These are phyloP conservation scores for Silurus asotus DNA, from an alignment of 2,113 vertebrate genomes.

Conservation along the genomic window DNA sequence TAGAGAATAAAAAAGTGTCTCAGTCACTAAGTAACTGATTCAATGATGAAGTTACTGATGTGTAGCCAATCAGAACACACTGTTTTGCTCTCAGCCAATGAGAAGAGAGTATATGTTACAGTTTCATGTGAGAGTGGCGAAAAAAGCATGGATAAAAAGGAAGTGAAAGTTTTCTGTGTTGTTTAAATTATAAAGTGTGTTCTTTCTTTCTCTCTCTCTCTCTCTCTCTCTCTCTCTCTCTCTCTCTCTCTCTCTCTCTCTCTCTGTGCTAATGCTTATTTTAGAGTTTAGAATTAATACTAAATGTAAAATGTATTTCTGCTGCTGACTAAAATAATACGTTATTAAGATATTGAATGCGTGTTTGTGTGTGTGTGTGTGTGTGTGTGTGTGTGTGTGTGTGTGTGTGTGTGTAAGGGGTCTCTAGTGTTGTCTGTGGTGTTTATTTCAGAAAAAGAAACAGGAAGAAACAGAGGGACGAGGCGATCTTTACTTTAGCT, in stretches of 20 bases:
- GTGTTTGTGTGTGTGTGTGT: too few species aligned
- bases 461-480: neutral
- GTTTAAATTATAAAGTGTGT: neutral
- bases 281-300: too few species aligned
- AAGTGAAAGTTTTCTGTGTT: slow-evolving; percentile 7
- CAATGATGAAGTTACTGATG: too few species aligned
- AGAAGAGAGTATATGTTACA: neutral
- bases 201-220: neutral
- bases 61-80: neutral
- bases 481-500: neutral
- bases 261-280: neutral
- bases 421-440: neutral
- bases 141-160: neutral
- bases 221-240: neutral
- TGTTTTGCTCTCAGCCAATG: neutral
- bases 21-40: neutral
- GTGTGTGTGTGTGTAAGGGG: neutral
- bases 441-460: neutral
- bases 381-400: too few species aligned
- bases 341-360: neutral
- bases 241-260: neutral
- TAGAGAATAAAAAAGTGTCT: too few species aligned
- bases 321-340: neutral
- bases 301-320: neutral
- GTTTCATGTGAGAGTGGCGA: neutral